Evolutionary conservation across 1,140 invertebrate species (phyloP), one percentile per base, ranked within the genome.

Genomic region (Uloborus diversus): DNA sequence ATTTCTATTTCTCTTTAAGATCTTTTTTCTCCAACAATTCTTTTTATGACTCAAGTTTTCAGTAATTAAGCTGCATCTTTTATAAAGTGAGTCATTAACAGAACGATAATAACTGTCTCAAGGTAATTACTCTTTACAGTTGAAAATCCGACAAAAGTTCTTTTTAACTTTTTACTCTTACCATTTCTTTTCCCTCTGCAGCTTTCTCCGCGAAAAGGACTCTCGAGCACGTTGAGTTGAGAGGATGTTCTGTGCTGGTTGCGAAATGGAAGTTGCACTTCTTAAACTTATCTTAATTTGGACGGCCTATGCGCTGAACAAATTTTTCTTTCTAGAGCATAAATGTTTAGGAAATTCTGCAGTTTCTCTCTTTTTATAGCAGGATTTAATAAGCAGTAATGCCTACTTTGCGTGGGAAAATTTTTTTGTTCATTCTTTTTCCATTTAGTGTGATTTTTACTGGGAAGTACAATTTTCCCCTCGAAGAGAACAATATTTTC

Each of bases 231-330:
- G 73, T 42, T 23, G 73, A 33, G 33, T 13, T 35, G 9, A n/a
- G n/a, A n/a, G n/a, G n/a, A n/a, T n/a, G n/a, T n/a, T n/a, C n/a
- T n/a, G n/a, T n/a, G n/a, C n/a, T n/a, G n/a, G n/a, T n/a, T n/a
- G n/a, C n/a, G n/a, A n/a, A n/a, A 37, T 9, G 4, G 14, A 32
- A 11, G 3, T 4, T 33, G 57, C 61, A 33, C 73, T 78, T 37
- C 42, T 66, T 78, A 78, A 78, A 78, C 73, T 78, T 30, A 49
- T 78, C 62, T 47, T 65, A 79, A 68, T 68, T 79, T 69, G 49
- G 65, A 79, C 53, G 76, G 69, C 65, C 66, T 78, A 57, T 73
- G n/a, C n/a, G n/a, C n/a, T n/a, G n/a, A n/a, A n/a, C n/a, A n/a
- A n/a, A n/a, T n/a, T n/a, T n/a, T n/a, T n/a, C n/a, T n/a, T n/a